Evolutionary conservation across 2,113 vertebrate genomes (phyloP), one percentile per base, ranked within the genome.

Genomic region (Motacilla tschutschensis): DNA sequence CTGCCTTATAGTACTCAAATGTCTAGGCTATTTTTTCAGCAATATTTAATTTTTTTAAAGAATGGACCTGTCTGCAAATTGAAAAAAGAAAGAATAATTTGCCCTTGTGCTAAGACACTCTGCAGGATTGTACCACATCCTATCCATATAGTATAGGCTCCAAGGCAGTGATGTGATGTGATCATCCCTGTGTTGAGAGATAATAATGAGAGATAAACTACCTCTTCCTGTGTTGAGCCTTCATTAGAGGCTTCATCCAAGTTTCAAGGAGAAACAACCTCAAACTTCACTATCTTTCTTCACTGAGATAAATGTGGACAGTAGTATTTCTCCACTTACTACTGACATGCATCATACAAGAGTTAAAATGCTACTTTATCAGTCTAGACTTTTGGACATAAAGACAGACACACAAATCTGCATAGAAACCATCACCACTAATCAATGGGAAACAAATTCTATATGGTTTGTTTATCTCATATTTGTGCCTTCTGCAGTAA

Each of bases 131-230:
- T 70, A 50, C 10, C n/a, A 36, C 8, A 46, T 41, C 3, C 3
- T 54, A 29, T 33, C 33, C 5, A 4, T 10, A 19, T 3, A 6
- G 14, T 31, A 31, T 5, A 9, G 25, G 9, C 15, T 58, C 38
- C 55, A 65, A 51, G 33, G 8, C 11, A 57, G 25, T 20, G 53
- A 33, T 48, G n/a, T 53, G 17, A 54, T 22, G 10, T 69, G 47
- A 43, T 20, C 0, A 7, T 15, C 18, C 12, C 33, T 53, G 5
- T 26, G 31, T 59, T 13, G 8, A 1, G 2, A 76, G 19, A 20
- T 40, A 13, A 66, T 15, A 55, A 67, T 13, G 9, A 1, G 2
- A 76, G 14, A 20, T 47, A 13, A 70, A 72, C 38, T 35, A 26
- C 4, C 6, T 81, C 19, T 40, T 62, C 65, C 24, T 76, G 3